Evolutionary conservation across 2,888 invertebrate genomes (phyloP).

Genomic region (Nasonovia ribisnigri): DNA sequence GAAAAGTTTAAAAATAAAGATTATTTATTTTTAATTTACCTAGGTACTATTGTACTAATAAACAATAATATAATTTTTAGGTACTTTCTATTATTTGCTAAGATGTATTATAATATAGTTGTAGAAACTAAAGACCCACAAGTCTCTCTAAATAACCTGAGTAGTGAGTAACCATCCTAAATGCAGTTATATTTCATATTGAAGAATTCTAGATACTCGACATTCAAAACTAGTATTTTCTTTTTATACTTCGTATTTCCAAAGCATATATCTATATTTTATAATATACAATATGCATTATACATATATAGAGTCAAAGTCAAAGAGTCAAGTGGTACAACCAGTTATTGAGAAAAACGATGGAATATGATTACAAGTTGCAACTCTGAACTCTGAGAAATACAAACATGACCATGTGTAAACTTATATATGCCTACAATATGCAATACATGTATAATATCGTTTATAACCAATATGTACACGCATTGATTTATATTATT

Average conservation of each 20-base stretch:
- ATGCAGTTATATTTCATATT: background rate
- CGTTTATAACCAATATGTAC: background rate
- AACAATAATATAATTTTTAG: background rate
- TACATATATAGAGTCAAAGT: background rate
- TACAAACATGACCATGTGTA: background rate
- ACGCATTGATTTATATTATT: background rate
- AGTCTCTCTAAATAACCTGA: background rate
- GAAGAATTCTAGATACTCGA: background rate
- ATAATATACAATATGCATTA: background rate
- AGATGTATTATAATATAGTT: background rate
- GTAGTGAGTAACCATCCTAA: background rate
- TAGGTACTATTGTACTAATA: background rate
- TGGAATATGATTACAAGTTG: background rate
- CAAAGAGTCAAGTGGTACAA: slow-evolving; percentile 15
- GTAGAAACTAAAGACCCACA: background rate
- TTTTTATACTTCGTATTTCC: background rate
- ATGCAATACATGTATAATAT: background rate
- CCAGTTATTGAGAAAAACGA: slow-evolving; percentile 3
- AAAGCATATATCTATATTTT: background rate
- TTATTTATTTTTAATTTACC: background rate
- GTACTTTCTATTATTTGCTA: background rate
- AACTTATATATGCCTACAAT: background rate
- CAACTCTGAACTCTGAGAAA: slow-evolving; percentile 8
- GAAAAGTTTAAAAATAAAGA: background rate
- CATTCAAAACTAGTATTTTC: background rate